phyloP scores from a whole-genome alignment of 2,888 invertebrate genomes.

The Phymatocera aterrima region DNA sequence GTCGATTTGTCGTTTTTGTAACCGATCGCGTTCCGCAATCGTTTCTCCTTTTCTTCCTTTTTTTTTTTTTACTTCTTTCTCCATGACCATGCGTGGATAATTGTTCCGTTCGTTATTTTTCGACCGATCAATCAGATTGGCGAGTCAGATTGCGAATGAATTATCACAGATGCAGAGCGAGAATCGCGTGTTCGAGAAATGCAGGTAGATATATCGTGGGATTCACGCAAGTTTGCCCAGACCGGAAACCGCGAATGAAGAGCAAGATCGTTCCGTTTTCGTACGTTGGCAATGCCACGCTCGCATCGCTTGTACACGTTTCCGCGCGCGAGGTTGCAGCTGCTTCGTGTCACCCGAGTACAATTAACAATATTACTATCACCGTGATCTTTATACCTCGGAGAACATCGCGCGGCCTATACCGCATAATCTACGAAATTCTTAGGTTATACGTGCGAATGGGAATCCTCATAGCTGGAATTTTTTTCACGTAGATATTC shows the following conservation, averaged over 20 bases:
- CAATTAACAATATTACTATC: constrained; percentile 67
- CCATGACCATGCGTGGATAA: too few relatives aligned
- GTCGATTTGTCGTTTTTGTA: too few relatives aligned
- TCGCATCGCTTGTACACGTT: constrained; percentile 28
- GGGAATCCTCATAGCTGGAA: not conserved
- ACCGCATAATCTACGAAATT: not conserved
- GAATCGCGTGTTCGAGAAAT: constrained; percentile 21
- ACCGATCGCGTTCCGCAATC: too few relatives aligned
- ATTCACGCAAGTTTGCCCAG: not conserved
- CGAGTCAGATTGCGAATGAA: not conserved
- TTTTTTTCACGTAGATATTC: not conserved
- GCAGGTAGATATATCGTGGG: not conserved
- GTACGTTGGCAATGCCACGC: constrained; percentile 2
- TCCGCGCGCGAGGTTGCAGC: constrained; percentile 44
- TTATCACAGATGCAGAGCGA: not conserved
- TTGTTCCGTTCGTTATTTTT: too few relatives aligned
- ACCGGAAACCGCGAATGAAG: not conserved
- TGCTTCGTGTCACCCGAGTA: constrained; percentile 63
- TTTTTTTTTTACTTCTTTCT: too few relatives aligned
- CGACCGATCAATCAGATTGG: not conserved
- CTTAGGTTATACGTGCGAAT: not conserved
- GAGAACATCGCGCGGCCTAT: not conserved
- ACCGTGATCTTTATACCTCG: constrained; percentile 59
- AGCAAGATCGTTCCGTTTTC: not conserved
- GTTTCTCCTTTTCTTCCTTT: too few relatives aligned